Percentiles rank a stretch among this genome's conserved stretches.
These are phyloP conservation scores for Schizopygopsis pylzovi DNA, from an alignment of 2,797 vertebrate species.

Conservation along the genomic window DNA sequence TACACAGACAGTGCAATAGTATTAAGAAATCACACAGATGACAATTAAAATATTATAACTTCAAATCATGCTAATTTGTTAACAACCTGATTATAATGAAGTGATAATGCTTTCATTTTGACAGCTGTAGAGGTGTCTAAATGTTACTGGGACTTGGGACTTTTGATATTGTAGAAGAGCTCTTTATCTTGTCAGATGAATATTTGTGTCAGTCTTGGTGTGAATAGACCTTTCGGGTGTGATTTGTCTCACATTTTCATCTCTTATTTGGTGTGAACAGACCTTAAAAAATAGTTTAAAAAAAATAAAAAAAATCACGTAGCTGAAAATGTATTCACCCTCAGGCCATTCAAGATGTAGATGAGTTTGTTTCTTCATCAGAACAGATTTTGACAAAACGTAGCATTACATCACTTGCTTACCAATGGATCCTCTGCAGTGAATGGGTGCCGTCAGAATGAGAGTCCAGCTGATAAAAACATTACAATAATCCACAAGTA, in stretches of 20 bases:
- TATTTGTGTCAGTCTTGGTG: constrained; percentile 13
- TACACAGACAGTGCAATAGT: background rate
- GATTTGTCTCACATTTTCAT: constrained; percentile 1
- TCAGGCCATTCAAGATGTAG: background rate
- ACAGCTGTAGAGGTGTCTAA: background rate
- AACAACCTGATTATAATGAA: background rate
- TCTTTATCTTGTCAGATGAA: background rate
- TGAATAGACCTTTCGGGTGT: background rate
- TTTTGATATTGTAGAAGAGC: background rate
- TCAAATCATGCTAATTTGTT: background rate
- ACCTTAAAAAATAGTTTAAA: background rate
- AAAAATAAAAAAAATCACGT: background rate
- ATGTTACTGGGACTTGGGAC: background rate
- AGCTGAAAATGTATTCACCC: background rate
- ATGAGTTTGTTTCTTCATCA: background rate
- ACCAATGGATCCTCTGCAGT: background rate
- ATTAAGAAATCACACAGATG: background rate
- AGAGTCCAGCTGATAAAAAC: background rate
- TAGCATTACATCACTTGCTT: background rate
- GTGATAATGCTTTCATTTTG: background rate
- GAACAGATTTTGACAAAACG: background rate
- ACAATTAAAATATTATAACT: background rate
- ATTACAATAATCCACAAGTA: background rate
- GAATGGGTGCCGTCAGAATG: background rate
- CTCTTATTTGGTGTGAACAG: background rate